Base-by-base conservation (phyloP, 2,888 invertebrate genomes). In the Leptura quadrifasciata region DNA sequence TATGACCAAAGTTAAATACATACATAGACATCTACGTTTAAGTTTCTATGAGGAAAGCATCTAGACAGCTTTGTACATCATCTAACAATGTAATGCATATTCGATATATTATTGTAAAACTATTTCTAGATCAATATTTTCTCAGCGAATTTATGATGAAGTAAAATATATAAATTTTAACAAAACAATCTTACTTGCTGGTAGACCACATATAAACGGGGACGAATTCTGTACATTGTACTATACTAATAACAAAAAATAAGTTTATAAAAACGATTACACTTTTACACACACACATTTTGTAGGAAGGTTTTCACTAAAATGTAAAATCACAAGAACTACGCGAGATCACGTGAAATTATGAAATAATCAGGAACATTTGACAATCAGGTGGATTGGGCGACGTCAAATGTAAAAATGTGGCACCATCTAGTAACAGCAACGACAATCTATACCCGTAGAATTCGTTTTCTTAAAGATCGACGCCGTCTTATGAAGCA, bases 141-240 rank as follows among this genome's bases (percentile, higher is more conserved):
- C 17, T 47, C 55, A 52, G 54, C 57, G 20, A 17, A 27, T 31
- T 47, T 82, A 82, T 83, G 82, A 82, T 76, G 77, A 82, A 27
- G 21, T 15, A 64, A 60, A 47, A 75, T 31, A 31, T 57, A 75
- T 52, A 52, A 75, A 75, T 24, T 64, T 47, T 31, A 74, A 72
- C 54, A 74, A 79, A 81, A 76, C 73, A 75, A 76, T 69, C 77
- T 87, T 86, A 88, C 88, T 86, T 86, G 78, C 83, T 78, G 61
- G 86, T 86, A 78, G 86, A 88, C 88, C 88, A 88, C 82, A 88
- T 87, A 84, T 83, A 88, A 74, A 88, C 88, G 72, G 89, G 89
- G 68, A 89, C 88, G 83, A 85, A 87, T 85, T 89, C 88, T 65
- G 86, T 83, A 76, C 76, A 80, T 75, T 80, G 72, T 20, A 77